Evolutionary conservation across 1,140 invertebrate species (phyloP).

Genomic region (Microvelia longipes): DNA sequence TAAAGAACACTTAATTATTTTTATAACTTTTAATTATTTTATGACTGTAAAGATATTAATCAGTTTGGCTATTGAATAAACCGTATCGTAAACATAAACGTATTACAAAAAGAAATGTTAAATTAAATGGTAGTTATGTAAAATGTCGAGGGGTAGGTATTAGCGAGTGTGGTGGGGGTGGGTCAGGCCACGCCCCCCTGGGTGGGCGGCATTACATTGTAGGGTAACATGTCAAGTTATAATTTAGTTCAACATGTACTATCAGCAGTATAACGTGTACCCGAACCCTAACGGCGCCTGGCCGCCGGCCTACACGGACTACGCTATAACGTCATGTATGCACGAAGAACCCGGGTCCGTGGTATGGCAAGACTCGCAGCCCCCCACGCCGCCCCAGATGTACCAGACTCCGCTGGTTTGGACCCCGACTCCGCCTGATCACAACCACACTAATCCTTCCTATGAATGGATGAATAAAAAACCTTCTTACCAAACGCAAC

Average conservation of each 20-base stretch:
- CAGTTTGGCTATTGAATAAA: too few relatives aligned
- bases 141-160: neutral
- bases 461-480: neutral
- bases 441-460: neutral
- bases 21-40: too few relatives aligned
- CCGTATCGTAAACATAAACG: too few relatives aligned
- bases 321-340: neutral
- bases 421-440: neutral
- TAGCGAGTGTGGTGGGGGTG: neutral
- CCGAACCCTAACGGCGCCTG: neutral
- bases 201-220: too few relatives aligned
- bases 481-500: neutral
- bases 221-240: neutral
- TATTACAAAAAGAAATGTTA: too few relatives aligned
- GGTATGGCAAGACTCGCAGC: neutral
- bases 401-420: neutral
- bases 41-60: too few relatives aligned
- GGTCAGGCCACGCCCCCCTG: neutral
- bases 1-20: too few relatives aligned
- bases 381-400: neutral
- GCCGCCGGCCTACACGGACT: neutral
- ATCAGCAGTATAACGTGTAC: neutral
- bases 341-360: neutral
- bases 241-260: neutral
- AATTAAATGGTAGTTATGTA: too few relatives aligned